These are phyloP conservation scores for Pygmarrhopalites habei DNA, from an alignment of 1,140 invertebrate species.

Conservation along the genomic window DNA sequence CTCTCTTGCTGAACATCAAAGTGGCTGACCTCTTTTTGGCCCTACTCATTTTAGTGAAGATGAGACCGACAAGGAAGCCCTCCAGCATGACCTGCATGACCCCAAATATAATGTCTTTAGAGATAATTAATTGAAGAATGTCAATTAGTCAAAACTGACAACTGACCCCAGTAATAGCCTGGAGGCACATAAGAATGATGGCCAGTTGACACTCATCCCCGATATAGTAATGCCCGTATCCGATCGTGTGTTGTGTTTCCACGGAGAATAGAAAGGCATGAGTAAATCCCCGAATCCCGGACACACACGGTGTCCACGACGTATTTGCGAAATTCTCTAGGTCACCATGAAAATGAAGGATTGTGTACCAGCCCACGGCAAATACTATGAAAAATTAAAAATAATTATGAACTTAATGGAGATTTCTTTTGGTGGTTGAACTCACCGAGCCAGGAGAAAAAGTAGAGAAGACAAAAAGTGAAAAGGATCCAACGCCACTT, in stretches of 20 bases:
- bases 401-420: too few species aligned
- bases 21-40: constrained; percentile 89
- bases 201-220: constrained; percentile 24
- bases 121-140: too few species aligned
- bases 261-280: constrained; percentile 32
- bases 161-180: constrained; percentile 54
- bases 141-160: too few species aligned
- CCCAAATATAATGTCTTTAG: too few species aligned
- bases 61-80: constrained; percentile 68
- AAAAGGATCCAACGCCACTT: constrained; percentile 30
- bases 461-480: constrained; percentile 19
- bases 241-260: constrained; percentile 31
- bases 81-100: background rate
- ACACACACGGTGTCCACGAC: constrained; percentile 53
- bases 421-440: background rate
- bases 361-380: constrained; percentile 19
- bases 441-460: constrained; percentile 29
- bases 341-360: constrained; percentile 40
- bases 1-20: constrained; percentile 78
- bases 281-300: constrained; percentile 22
- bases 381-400: constrained; percentile 23
- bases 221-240: constrained; percentile 26
- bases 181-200: constrained; percentile 25
- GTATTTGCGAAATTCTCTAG: constrained; percentile 68
- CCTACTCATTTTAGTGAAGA: constrained; percentile 76